Evolutionary conservation across 2,888 invertebrate species (phyloP).

Genomic region (Hemaris fuciformis): DNA sequence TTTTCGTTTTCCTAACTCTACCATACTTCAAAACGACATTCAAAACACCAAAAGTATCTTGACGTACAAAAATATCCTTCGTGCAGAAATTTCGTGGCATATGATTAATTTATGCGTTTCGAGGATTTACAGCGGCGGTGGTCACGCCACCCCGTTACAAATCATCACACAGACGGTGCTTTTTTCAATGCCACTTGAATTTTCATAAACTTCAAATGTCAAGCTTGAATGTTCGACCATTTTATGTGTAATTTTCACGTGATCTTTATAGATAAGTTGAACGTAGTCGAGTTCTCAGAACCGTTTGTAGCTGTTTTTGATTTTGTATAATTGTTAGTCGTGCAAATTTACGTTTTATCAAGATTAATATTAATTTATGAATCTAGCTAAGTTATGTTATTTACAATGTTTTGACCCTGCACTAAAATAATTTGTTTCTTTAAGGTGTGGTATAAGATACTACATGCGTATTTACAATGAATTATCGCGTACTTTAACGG

Average conservation of each 20-base stretch:
- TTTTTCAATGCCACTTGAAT: slow-evolving; percentile 50
- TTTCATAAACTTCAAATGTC: slow-evolving; percentile 47
- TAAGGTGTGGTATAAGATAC: too few relatives aligned
- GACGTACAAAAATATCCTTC: slow-evolving; percentile 9
- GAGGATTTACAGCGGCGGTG: slow-evolving; percentile 25
- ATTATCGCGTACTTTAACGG: too few relatives aligned
- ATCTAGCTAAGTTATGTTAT: too few relatives aligned
- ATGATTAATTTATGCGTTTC: slow-evolving; percentile 34
- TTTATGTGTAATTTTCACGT: neutral
- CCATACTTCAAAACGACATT: neutral
- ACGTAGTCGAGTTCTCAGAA: neutral
- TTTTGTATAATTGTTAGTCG: too few relatives aligned
- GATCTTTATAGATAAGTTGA: neutral
- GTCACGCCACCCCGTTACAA: slow-evolving; percentile 12
- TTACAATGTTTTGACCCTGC: too few relatives aligned
- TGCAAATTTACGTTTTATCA: too few relatives aligned
- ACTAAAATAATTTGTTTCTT: too few relatives aligned
- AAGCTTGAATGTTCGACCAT: slow-evolving; percentile 30
- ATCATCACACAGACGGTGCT: slow-evolving; percentile 5
- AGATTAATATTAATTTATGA: neutral
- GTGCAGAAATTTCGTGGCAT: slow-evolving; percentile 28
- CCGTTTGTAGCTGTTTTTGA: too few relatives aligned
- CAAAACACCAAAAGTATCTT: neutral
- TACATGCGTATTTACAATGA: too few relatives aligned
- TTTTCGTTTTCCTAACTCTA: neutral